Base-by-base conservation (phyloP, 2,797 vertebrate species). In the Bucorvus abyssinicus region DNA sequence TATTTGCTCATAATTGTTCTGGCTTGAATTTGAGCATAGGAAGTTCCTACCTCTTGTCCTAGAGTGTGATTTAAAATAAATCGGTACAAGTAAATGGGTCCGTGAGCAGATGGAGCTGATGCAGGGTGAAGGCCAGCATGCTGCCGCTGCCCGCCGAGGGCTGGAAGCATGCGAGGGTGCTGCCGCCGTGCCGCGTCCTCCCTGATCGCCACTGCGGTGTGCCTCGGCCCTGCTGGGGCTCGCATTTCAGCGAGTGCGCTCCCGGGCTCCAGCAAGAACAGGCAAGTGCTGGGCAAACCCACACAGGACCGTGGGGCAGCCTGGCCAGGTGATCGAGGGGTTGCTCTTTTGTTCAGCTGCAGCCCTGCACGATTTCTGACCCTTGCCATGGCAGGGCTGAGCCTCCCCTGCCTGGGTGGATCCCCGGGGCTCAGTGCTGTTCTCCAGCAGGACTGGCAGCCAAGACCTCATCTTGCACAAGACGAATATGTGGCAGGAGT, bases 301-400 rank as follows among this genome's bases (percentile, higher is more conserved):
- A 0, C 6, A 24, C 6, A 9, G 71, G 79, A 30, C 12, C 8
- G 1, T 20, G 38, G 38, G 27, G 52, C 57, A 60, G 45, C 80
- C 59, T 71, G 45, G 26, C 20, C 1, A 4, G 47, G 42, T 0
- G 4, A 20, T 5, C 2, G 2, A 75, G 26, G 29, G 6, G 17
- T 49, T 65, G 34, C 15, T 60, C 12, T 71, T 38, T 38, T 36
- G 36, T 61, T 59, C 38, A 49, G 19, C 56, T 80, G 84, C 52
- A 67, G 7, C n/a, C 30, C 87, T 52, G 75, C 27, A 42, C 53
- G 6, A 40, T 34, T 69, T 45, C 60, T 52, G n/a, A 34, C n/a
- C 29, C 55, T 40, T 75, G 29, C 70, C 26, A 4, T 11, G 65
- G 24, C n/a, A 75, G 22, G 47, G 26, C 42, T 76, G 84, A 81